Percentiles rank a stretch among this genome's conserved stretches.
Conservation (phyloP, 2,888 invertebrate genomes). For the Microplitis deprimator region DNA sequence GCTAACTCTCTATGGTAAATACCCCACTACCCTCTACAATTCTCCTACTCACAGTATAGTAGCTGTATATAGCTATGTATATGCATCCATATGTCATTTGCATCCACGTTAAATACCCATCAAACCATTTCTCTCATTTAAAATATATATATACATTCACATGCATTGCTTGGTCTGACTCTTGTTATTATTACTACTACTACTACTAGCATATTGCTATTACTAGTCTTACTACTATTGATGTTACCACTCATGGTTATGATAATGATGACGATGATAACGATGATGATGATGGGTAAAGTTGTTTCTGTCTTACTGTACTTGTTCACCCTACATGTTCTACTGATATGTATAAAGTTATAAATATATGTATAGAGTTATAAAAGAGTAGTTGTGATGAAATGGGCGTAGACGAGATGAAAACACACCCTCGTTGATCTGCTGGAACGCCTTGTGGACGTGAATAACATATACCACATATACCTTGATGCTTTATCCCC, state of each 20-base stretch:
- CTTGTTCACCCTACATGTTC: conserved; percentile 2
- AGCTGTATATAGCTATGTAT: background rate
- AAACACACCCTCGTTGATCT: conserved; percentile 45
- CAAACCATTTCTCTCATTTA: conserved; percentile 30
- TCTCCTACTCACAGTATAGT: no score
- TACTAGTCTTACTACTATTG: background rate
- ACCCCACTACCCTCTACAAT: conserved; percentile 19
- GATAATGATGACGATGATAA: background rate
- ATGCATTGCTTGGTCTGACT: background rate
- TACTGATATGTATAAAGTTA: conserved; percentile 3
- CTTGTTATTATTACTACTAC: background rate
- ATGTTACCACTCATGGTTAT: background rate
- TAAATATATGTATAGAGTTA: background rate
- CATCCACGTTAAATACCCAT: conserved; percentile 36
- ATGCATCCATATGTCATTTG: conserved; percentile 28
- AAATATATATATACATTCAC: conserved; percentile 10
- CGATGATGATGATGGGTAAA: conserved; percentile 18
- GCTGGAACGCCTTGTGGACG: conserved; percentile 45
- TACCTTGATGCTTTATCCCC: conserved; percentile 36
- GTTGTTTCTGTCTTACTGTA: conserved; percentile 10
- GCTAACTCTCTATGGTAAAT: no score
- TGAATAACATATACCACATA: background rate
- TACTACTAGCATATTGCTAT: no score
- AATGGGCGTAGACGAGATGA: conserved; percentile 45
- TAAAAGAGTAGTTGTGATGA: background rate